phyloP scores from a whole-genome alignment of 1,140 invertebrate species.

The Eueides isabella region DNA sequence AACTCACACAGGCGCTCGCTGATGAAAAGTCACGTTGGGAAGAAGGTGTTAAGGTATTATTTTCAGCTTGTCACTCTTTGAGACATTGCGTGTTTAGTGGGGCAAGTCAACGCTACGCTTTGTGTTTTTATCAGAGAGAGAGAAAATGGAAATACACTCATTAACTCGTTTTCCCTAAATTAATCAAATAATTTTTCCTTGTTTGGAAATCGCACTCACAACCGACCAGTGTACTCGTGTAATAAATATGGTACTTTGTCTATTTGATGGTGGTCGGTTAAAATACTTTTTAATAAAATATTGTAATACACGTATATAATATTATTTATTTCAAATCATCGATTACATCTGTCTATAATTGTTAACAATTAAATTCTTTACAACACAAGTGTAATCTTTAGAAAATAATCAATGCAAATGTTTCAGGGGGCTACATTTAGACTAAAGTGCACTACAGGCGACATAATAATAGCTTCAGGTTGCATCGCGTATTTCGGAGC shows the following conservation, averaged over 20 bases:
- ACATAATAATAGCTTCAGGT: conserved; percentile 92
- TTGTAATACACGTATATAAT: too few species aligned
- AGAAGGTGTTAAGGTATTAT: conserved; percentile 85
- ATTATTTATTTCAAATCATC: too few species aligned
- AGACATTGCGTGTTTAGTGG: not conserved
- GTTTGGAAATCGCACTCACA: not conserved
- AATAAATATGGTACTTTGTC: too few species aligned
- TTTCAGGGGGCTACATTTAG: conserved; percentile 75
- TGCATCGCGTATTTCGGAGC: conserved; percentile 94
- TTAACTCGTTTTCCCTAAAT: too few species aligned
- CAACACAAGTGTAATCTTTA: not conserved
- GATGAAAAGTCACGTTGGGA: conserved; percentile 94
- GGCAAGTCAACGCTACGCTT: too few species aligned
- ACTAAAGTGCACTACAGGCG: conserved; percentile 88
- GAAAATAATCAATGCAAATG: not conserved
- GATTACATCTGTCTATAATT: too few species aligned
- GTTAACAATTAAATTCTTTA: not conserved
- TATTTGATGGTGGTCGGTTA: too few species aligned
- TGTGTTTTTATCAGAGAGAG: too few species aligned
- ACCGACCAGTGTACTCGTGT: too few species aligned
- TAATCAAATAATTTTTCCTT: too few species aligned
- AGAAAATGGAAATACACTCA: too few species aligned
- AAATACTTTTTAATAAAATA: too few species aligned
- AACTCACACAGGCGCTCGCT: conserved; percentile 91
- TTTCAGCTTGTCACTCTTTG: not conserved